These are phyloP conservation scores for Empis stercorea DNA, from an alignment of 2,888 invertebrate genomes.

Conservation along the genomic window DNA sequence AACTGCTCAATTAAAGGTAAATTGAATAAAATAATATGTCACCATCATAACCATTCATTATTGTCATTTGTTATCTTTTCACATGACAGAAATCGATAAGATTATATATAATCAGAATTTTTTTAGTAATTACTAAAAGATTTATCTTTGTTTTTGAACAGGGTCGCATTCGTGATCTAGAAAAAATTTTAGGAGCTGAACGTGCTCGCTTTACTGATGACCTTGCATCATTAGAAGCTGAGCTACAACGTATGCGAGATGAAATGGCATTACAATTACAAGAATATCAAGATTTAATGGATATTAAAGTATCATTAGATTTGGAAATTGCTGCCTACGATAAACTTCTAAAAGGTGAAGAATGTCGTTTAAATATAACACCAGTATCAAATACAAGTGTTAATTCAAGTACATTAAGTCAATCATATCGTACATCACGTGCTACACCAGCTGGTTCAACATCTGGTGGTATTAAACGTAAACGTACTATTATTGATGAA, in stretches of 20 bases:
- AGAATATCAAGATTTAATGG: slow-evolving; percentile 95
- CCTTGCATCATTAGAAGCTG: slow-evolving; percentile 61
- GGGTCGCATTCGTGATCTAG: slow-evolving; percentile 67
- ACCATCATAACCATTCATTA: not conserved
- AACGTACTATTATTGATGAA: slow-evolving; percentile 45
- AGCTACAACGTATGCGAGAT: slow-evolving; percentile 62
- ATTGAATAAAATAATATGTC: not conserved
- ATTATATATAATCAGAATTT: too few species aligned
- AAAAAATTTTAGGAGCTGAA: slow-evolving; percentile 68
- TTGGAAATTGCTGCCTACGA: slow-evolving; percentile 85
- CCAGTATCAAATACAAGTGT: slow-evolving; percentile 19
- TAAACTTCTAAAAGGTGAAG: slow-evolving; percentile 75
- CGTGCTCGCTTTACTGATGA: slow-evolving; percentile 65
- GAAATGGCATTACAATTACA: slow-evolving; percentile 79
- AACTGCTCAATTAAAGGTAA: slow-evolving; percentile 54
- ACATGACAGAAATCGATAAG: too few species aligned
- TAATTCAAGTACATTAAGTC: slow-evolving; percentile 8
- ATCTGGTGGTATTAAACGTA: slow-evolving; percentile 40
- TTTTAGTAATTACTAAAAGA: too few species aligned
- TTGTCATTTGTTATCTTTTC: not conserved
- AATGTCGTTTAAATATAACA: slow-evolving; percentile 38
- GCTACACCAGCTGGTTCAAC: slow-evolving; percentile 25
- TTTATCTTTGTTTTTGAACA: slow-evolving; percentile 23
- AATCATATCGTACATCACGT: slow-evolving; percentile 19
- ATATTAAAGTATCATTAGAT: slow-evolving; percentile 86